Conservation (phyloP, 2,888 invertebrate species). For the Alloplasta piceator region DNA sequence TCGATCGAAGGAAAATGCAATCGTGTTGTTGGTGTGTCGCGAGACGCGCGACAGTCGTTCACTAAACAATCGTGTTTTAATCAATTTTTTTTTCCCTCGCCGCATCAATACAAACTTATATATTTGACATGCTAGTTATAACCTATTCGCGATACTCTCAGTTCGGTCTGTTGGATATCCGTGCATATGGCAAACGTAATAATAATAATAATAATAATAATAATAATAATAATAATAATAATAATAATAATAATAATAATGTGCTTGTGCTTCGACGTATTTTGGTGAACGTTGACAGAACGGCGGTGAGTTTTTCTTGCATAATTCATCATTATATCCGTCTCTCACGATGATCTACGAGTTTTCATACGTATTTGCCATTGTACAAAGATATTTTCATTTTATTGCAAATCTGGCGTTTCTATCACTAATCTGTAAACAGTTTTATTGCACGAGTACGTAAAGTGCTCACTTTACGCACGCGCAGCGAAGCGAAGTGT, state of each 20-base stretch:
- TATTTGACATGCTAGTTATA: constrained; percentile 26
- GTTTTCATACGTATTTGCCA: background rate
- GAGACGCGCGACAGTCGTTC: constrained; percentile 21
- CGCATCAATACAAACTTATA: constrained; percentile 12
- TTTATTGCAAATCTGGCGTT: background rate
- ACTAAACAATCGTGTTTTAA: constrained; percentile 4
- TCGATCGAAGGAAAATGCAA: constrained; percentile 43
- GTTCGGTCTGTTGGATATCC: constrained; percentile 14
- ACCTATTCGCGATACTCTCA: background rate
- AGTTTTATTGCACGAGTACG: no score
- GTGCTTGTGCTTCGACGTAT: constrained; percentile 13
- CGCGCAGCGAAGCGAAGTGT: no score
- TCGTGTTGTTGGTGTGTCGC: constrained; percentile 34
- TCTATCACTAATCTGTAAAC: background rate
- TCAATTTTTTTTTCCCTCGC: constrained; percentile 1
- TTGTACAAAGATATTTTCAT: background rate
- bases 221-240: background rate
- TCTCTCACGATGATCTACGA: background rate
- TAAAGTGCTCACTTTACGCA: no score
- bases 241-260: constrained; percentile 35
- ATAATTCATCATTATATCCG: background rate
- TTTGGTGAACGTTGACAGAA: constrained; percentile 16
- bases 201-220: constrained; percentile 21
- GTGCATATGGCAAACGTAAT: background rate
- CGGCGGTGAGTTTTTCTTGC: constrained; percentile 20